Conservation (phyloP, 1,140 invertebrate genomes). For the Sycobia sp. region DNA sequence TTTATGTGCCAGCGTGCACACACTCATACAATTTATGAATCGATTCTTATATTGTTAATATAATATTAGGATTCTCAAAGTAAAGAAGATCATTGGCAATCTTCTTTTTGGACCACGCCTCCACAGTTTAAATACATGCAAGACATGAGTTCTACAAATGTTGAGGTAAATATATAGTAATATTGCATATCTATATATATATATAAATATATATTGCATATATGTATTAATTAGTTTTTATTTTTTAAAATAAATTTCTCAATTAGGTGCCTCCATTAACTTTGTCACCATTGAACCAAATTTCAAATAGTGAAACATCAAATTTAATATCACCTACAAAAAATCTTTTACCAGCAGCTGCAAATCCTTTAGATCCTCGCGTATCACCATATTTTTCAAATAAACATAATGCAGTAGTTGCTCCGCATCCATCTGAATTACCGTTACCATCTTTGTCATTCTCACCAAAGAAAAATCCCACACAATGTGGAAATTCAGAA, state of each 20-base stretch:
- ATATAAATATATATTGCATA: background rate
- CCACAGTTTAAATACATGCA: constrained; percentile 46
- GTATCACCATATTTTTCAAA: constrained; percentile 52
- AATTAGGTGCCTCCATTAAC: constrained; percentile 53
- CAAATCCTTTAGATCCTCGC: constrained; percentile 55
- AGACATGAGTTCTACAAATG: constrained; percentile 45
- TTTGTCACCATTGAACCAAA: constrained; percentile 49
- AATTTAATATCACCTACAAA: constrained; percentile 56
- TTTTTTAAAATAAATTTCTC: background rate
- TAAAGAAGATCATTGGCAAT: constrained; percentile 47
- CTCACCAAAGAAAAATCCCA: constrained; percentile 47
- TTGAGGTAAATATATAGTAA: no score
- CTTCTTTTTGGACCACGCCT: constrained; percentile 54
- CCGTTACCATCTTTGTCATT: constrained; percentile 55
- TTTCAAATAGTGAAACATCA: constrained; percentile 39
- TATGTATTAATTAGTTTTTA: background rate
- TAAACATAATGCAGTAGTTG: constrained; percentile 48
- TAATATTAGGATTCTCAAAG: constrained; percentile 28
- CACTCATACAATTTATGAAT: no score
- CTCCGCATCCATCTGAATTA: constrained; percentile 58
- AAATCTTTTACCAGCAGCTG: constrained; percentile 52
- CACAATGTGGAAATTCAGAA: background rate
- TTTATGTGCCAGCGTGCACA: no score
- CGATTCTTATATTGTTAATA: background rate
- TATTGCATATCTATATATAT: no score